Base-by-base conservation (phyloP, 2,113 vertebrate species). In the Daubentonia madagascariensis region DNA sequence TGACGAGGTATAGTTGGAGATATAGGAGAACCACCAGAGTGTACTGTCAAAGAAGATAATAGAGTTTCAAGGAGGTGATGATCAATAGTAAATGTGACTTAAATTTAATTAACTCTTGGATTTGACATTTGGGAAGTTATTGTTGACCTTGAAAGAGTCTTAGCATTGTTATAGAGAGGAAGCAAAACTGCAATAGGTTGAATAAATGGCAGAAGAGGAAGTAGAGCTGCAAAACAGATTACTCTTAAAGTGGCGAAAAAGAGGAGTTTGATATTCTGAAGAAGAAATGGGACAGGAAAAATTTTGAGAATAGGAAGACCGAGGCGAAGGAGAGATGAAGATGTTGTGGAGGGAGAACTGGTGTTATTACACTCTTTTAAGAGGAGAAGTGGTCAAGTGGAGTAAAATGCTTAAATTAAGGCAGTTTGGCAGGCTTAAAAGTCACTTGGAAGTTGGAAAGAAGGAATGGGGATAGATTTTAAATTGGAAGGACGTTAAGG, bases 121-220 rank as follows among this genome's bases (percentile, higher is more conserved):
- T 79, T 93, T 84, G 73, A 89, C 52, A 25, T 70, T 70, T 89
- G 10, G 25, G 30, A 52, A 76, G 17, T 72, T 73, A 59, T 20
- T 20, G 8, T 57, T 84, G 87, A 92, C 68, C 20, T 89, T 76
- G 63, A 52, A 93, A 87, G 40, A 76, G 76, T 63, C 28, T 63
- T 63, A 63, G 61, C 28, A 13, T 63, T 63, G 61, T 63, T 78
- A 16, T 4, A 85, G 48, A 84, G 45, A 3, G 17, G 73, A 88
- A 92, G n/a, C 75, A 70, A 91, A 94, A 76, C 50, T 95, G 17
- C 40, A 81, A 17, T 32, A 70, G 30, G 10, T 43, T 94, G 50
- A 90, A 16, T 91, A 52, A 63, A 68, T 43, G 35, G 43, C 43
- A 43, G 72, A 81, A 96, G 61, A 95, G 81, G 68, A 96, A 92